Conservation (phyloP, 2,797 vertebrate species). For the Gephyroberyx darwinii region DNA sequence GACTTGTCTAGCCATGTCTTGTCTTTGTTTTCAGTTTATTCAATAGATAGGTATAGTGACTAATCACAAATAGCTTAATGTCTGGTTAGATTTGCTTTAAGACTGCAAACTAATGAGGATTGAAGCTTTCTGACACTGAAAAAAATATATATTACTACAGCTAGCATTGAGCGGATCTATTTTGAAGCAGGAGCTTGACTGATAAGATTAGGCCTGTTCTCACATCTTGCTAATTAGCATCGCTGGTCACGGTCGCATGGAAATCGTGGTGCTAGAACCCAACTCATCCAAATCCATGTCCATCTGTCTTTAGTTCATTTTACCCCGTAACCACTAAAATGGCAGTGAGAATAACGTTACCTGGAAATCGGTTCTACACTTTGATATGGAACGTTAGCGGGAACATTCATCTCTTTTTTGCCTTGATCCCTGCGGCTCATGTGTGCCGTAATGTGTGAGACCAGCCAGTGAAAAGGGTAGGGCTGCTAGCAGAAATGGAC, state of each 20-base stretch:
- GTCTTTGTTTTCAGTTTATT: too few relatives aligned
- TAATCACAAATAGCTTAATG: too few relatives aligned
- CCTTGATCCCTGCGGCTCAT: constrained; percentile 19
- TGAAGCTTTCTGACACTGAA: background rate
- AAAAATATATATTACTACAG: background rate
- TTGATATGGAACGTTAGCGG: constrained; percentile 16
- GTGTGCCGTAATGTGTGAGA: constrained; percentile 8
- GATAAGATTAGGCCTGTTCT: constrained; percentile 24
- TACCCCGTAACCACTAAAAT: constrained; percentile 26
- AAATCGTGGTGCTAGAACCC: constrained; percentile 17
- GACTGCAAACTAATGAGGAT: too few relatives aligned
- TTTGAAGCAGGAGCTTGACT: constrained; percentile 30
- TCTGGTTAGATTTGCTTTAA: too few relatives aligned
- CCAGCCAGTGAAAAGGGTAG: constrained; percentile 1
- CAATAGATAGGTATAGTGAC: too few relatives aligned
- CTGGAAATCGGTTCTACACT: background rate
- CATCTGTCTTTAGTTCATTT: constrained; percentile 45
- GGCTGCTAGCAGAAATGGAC: background rate
- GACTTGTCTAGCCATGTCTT: too few relatives aligned
- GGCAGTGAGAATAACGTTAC: constrained; percentile 35
- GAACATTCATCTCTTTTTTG: constrained; percentile 18
- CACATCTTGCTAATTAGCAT: constrained; percentile 33
- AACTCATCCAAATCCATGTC: constrained; percentile 35
- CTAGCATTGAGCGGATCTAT: constrained; percentile 9
- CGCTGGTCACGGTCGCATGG: constrained; percentile 25